Evolutionary conservation across 37 sponge, comb jelly and placozoan genomes (phyloP), one percentile per base, ranked within the genome.

Genomic region (Spongia lamella): DNA sequence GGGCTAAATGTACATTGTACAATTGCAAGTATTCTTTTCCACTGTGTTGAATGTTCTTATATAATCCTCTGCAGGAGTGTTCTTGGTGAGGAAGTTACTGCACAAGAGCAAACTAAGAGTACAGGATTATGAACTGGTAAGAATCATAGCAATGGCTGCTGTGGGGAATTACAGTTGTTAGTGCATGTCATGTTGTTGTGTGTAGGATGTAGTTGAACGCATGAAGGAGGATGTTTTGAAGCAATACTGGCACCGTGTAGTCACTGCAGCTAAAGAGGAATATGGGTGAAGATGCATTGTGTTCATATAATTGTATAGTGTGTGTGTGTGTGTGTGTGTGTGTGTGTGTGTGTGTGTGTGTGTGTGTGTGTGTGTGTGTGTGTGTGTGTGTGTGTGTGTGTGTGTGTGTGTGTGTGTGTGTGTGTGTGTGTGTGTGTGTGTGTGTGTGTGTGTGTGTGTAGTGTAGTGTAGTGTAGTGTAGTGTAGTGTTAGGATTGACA

Each of bases 1-100:
- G n/a, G 29, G 2, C 34, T 63, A 34, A 1, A 52, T 52, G 16
- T 14, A 51, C 16, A 16, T 51, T 51, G 27, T 63, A 25, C 1
- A 7, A 0, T 35, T 30, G 67, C 50, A 4, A 21, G 13, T 13
- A 1, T 19, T 56, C 2, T 29, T 13, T 13, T 36, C 52, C 5
- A 21, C 65, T 24, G 4, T 36, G 15, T 78, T 0, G 24, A 24
- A 33, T 70, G 34, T 24, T 38, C 7, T 5, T 33, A 24, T 53
- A 52, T 13, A 20, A 40, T 13, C 9, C 22, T 50, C 38, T 13
- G 11, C 70, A 90, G 90, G 77, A 37, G 63, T 90, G 31, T 90
- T 76, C 50, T 73, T 90, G 33, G 75, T 90, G 29, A 75, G 83
- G 56, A 82, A 80, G 51, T 70, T 90, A 1, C 72, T 80, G 3